Evolutionary conservation across 2,113 vertebrate genomes (phyloP).

Genomic region (Cephalopholis sonnerati): DNA sequence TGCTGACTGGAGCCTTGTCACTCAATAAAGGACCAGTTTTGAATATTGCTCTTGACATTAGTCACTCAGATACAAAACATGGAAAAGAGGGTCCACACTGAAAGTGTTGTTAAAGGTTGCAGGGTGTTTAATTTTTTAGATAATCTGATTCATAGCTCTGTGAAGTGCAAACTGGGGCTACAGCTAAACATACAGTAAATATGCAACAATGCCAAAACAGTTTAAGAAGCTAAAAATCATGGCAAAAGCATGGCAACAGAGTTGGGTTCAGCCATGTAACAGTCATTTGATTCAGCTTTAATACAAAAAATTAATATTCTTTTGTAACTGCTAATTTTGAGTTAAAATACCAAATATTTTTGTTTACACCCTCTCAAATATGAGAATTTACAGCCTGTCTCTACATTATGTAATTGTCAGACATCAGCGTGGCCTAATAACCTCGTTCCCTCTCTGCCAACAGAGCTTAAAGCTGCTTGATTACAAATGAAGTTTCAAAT

Average conservation of each 20-base stretch:
- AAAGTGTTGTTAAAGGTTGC: no score
- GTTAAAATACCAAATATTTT: neutral
- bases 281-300: neutral
- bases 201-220: neutral
- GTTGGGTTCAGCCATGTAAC: neutral
- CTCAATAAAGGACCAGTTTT: no score
- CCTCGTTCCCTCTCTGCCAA: neutral
- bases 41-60: no score
- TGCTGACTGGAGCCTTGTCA: no score
- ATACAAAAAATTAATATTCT: neutral
- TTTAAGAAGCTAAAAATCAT: neutral
- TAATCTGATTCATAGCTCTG: neutral
- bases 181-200: neutral
- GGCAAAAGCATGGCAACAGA: no score
- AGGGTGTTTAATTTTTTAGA: no score
- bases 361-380: neutral
- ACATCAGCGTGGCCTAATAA: neutral
- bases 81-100: no score
- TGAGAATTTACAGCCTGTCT: neutral
- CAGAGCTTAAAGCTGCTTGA: neutral
- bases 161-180: neutral
- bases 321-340: neutral
- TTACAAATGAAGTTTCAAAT: constrained; percentile 16
- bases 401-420: neutral
- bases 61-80: no score